Percentiles rank a stretch among this genome's conserved stretches.
Evolutionary conservation across 2,888 invertebrate species (phyloP).

Genomic region (Synergus gifuensis): DNA sequence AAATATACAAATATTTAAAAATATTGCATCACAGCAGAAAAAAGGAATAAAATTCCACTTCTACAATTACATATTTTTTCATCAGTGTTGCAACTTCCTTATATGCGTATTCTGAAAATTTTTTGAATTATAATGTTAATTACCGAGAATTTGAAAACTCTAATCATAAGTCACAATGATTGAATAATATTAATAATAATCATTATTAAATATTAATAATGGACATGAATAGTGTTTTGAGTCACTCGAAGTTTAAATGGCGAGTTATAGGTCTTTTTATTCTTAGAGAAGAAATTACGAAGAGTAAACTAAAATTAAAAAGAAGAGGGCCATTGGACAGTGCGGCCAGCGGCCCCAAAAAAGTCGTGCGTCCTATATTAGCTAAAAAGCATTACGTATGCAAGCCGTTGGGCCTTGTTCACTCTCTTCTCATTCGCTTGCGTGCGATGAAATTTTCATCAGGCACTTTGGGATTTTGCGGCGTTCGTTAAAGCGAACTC

Average conservation of each 20-base stretch:
- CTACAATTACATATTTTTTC: too few relatives aligned
- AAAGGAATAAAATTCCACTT: too few relatives aligned
- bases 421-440: conserved; percentile 43
- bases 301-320: conserved; percentile 25
- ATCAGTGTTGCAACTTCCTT: too few relatives aligned
- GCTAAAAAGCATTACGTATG: conserved; percentile 69
- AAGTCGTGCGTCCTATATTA: conserved; percentile 66
- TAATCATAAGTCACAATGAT: too few relatives aligned
- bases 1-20: too few relatives aligned
- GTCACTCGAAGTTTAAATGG: not conserved
- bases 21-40: too few relatives aligned
- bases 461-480: conserved; percentile 42
- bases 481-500: conserved; percentile 33
- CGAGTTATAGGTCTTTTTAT: not conserved
- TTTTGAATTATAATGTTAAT: too few relatives aligned
- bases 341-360: conserved; percentile 54
- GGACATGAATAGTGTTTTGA: not conserved
- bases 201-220: not conserved
- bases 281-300: conserved; percentile 14
- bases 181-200: too few relatives aligned
- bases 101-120: too few relatives aligned
- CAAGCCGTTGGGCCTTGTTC: conserved; percentile 61
- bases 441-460: conserved; percentile 49
- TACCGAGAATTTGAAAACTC: too few relatives aligned
- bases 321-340: conserved; percentile 49